phyloP scores from a whole-genome alignment of 2,888 invertebrate species.

The Pachymerium ferrugineum region DNA sequence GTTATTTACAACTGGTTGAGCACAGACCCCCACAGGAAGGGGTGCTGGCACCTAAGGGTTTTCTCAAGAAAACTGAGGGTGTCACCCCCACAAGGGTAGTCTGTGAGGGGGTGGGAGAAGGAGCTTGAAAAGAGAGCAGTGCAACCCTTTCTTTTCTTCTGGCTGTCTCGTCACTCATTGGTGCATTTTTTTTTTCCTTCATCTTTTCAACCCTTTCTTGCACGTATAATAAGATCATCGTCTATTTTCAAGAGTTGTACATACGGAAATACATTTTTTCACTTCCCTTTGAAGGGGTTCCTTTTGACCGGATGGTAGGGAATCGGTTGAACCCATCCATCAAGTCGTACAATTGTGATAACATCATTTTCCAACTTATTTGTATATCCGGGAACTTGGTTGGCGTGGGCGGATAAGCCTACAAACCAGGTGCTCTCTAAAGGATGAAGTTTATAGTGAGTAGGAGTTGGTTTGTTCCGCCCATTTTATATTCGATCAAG shows the following conservation, averaged over 20 bases:
- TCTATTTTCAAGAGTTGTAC: background rate
- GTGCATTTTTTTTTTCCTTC: background rate
- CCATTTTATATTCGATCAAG: background rate
- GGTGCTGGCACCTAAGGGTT: constrained; percentile 16
- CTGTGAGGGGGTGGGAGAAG: constrained; percentile 7
- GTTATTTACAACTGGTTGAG: constrained; percentile 29
- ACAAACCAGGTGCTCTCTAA: background rate
- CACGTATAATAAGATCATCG: background rate
- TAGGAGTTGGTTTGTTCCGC: background rate
- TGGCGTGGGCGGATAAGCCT: background rate
- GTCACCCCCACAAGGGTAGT: background rate
- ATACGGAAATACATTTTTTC: background rate
- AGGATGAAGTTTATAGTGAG: background rate
- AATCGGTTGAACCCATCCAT: background rate
- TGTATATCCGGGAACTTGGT: constrained; percentile 2
- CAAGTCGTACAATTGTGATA: background rate
- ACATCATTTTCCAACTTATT: background rate
- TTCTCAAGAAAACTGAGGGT: constrained; percentile 16
- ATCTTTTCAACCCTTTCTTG: constrained; percentile 26
- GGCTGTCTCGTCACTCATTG: constrained; percentile 19
- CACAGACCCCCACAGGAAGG: constrained; percentile 18
- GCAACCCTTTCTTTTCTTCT: constrained; percentile 12
- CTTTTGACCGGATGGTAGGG: background rate
- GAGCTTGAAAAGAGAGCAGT: background rate
- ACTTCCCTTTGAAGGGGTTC: background rate